A percentile compares a stretch with the other conserved stretches of the same genome.
Evolutionary conservation across 1,140 invertebrate species (phyloP).

Genomic region (Drosophila trapezifrons): DNA sequence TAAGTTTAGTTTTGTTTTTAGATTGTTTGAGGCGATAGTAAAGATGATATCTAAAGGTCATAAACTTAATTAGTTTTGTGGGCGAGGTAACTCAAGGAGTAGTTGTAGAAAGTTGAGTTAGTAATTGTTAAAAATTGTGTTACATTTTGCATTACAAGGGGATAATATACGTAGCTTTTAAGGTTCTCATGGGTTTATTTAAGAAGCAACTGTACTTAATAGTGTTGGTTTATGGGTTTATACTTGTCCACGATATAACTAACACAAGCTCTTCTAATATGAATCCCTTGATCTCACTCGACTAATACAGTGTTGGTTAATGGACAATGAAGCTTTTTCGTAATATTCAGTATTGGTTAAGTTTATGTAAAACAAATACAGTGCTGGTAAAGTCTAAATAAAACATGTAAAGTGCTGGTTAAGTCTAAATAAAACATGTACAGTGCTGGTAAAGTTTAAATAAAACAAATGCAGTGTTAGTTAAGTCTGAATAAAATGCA

Average conservation of each 20-base stretch:
- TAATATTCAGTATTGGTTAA: not conserved
- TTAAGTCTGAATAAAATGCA: not conserved
- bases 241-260: no score
- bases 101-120: not conserved
- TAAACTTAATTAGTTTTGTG: slow-evolving; percentile 6
- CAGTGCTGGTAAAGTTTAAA: no score
- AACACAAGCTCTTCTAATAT: no score
- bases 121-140: not conserved
- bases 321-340: not conserved
- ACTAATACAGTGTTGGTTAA: not conserved
- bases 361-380: not conserved
- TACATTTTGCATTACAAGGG: no score
- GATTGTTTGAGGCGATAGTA: not conserved
- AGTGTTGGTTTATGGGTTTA: not conserved
- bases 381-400: not conserved
- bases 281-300: not conserved
- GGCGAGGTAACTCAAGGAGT: not conserved
- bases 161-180: not conserved
- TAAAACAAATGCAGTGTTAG: not conserved
- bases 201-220: not conserved
- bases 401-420: not conserved
- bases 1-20: not conserved
- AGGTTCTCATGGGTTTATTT: not conserved
- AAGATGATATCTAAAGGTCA: not conserved
- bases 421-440: not conserved